A percentile compares a stretch with the other conserved stretches of the same genome.
These are phyloP conservation scores for Athrips mouffetella DNA, from an alignment of 2,888 invertebrate species.

Conservation along the genomic window DNA sequence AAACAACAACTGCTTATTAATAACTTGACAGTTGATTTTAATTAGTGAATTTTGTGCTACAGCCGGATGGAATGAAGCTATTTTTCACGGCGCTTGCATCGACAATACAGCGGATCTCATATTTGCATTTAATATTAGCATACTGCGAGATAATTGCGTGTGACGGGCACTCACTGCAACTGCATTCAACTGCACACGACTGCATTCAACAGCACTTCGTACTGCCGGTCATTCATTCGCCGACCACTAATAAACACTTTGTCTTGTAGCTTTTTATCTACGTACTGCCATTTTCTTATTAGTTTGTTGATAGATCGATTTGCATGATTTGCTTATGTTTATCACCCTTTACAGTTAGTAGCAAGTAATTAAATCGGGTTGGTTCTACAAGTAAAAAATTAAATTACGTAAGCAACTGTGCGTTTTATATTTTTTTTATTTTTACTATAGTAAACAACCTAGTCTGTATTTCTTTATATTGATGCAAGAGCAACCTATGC, in stretches of 20 bases:
- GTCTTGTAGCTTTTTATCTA: conserved; percentile 25
- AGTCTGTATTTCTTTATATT: too few species aligned
- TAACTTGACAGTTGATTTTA: not conserved
- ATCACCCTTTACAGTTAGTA: not conserved
- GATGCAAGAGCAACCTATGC: too few species aligned
- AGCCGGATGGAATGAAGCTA: conserved; percentile 51
- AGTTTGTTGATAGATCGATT: conserved; percentile 35
- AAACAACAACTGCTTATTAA: too few species aligned
- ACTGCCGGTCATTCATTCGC: conserved; percentile 15
- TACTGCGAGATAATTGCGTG: conserved; percentile 67
- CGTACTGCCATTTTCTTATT: conserved; percentile 18
- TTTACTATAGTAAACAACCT: too few species aligned
- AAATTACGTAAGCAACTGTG: too few species aligned
- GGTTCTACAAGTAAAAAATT: conserved; percentile 2
- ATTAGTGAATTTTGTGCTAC: not conserved
- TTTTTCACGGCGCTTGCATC: conserved; percentile 52
- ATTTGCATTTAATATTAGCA: conserved; percentile 71
- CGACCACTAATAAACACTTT: conserved; percentile 14
- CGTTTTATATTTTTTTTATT: too few species aligned
- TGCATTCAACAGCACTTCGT: conserved; percentile 6
- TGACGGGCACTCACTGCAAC: conserved; percentile 36
- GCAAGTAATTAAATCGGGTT: conserved; percentile 1
- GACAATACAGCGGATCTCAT: conserved; percentile 38
- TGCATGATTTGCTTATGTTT: conserved; percentile 32
- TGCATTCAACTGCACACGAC: conserved; percentile 10